Evolutionary conservation across 2,888 invertebrate species (phyloP).

Genomic region (Stenodera caucasica): DNA sequence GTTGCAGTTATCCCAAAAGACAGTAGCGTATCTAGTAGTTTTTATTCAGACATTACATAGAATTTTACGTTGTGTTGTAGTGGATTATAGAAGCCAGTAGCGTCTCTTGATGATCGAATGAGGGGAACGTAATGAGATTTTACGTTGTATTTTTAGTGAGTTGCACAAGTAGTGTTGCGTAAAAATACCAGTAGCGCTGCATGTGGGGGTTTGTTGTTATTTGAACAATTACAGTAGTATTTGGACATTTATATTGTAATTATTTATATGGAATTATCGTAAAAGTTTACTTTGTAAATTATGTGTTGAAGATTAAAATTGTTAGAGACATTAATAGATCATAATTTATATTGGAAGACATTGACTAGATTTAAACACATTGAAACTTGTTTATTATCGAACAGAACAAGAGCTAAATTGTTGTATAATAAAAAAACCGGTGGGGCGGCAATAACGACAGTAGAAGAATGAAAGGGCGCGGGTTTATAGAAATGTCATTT

Average conservation of each 20-base stretch:
- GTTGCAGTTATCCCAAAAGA: too few relatives aligned
- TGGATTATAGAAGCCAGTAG: too few relatives aligned
- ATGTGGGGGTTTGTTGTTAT: conserved; percentile 33
- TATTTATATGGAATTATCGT: conserved; percentile 27
- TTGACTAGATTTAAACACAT: background rate
- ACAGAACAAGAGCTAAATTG: too few relatives aligned
- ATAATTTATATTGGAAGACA: conserved; percentile 25
- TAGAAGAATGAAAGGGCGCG: background rate
- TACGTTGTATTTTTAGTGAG: too few relatives aligned
- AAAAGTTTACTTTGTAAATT: conserved; percentile 26
- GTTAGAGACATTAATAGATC: conserved; percentile 23
- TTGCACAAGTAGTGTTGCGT: too few relatives aligned
- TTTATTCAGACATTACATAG: too few relatives aligned
- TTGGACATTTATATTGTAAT: conserved; percentile 26
- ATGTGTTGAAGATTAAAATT: conserved; percentile 24
- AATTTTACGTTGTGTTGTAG: too few relatives aligned
- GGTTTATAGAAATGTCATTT: background rate
- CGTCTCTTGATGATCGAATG: too few relatives aligned
- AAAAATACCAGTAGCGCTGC: too few relatives aligned
- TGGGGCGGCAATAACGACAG: background rate
- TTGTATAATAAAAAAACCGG: background rate
- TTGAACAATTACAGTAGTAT: conserved; percentile 36
- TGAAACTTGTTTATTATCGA: too few relatives aligned
- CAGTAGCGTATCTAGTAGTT: too few relatives aligned
- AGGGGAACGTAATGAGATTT: too few relatives aligned